Evolutionary conservation across 2,113 vertebrate genomes (phyloP), one percentile per base, ranked within the genome.

Genomic region (Passer domesticus): DNA sequence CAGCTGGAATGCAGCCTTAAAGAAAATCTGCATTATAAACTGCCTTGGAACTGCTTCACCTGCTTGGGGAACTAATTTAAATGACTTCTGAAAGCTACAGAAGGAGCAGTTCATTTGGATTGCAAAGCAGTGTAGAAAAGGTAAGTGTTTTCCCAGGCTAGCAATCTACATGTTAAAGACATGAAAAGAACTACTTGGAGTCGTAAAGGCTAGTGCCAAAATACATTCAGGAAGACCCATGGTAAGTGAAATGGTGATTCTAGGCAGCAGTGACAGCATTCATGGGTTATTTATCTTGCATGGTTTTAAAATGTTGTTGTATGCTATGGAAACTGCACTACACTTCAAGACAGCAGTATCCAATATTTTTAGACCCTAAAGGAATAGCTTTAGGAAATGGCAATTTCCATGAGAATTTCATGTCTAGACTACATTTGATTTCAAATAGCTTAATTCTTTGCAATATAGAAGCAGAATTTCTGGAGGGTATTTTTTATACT

Each of bases 81-180:
- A 94, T 68, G 12, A 76, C 68, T 91, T 81, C 69, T 80, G 87
- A 94, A 95, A 84, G 43, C 53, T 82, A 17, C 33, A 78, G 78
- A 93, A 35, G 77, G 35, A 75, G 68, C 52, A 94, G 86, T 76
- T 92, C 49, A 94, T 97, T 97, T 95, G 90, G 92, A 63, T 96
- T 96, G 89, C 89, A 94, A 95, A 96, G 74, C 56, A 89, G 46
- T 7, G 33, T 23, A 77, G 50, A 33, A 80, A 77, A 89, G 52
- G 82, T 87, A 90, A 83, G 47, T 82, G 52, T 83, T 76, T 95
- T 97, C 93, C 92, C 89, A 92, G 60, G 62, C 69, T 87, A 76
- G 35, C 27, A 50, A 95, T 94, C 84, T 96, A 44, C 96, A 93
- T 95, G 81, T 82, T 92, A 96, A 97, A 95, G 78, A 33, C 63